A percentile compares a stretch with the other conserved stretches of the same genome.
Evolutionary conservation across 2,888 invertebrate genomes (phyloP).

Genomic region (Lithodes maja): DNA sequence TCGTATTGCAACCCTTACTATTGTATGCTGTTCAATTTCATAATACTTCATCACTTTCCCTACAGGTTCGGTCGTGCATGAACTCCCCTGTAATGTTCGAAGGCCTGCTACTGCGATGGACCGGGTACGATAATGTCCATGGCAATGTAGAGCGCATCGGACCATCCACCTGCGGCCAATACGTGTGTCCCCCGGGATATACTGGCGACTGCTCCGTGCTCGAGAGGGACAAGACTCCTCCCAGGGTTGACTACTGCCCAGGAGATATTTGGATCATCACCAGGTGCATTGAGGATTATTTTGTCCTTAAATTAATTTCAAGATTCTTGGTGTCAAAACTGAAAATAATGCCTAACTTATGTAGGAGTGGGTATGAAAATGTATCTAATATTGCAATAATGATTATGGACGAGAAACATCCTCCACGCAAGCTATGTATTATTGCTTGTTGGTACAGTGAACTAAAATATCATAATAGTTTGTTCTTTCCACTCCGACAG

Average conservation of each 20-base stretch:
- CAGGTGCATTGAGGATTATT: slow-evolving; percentile 75
- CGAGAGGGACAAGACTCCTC: slow-evolving; percentile 89
- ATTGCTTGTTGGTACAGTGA: too few relatives aligned
- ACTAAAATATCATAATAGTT: too few relatives aligned
- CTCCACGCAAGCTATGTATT: too few relatives aligned
- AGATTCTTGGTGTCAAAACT: background rate
- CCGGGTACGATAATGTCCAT: slow-evolving; percentile 90
- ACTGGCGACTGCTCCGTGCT: slow-evolving; percentile 91
- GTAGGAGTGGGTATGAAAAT: too few relatives aligned
- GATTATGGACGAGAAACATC: too few relatives aligned
- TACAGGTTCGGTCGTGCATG: slow-evolving; percentile 85
- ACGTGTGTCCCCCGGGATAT: slow-evolving; percentile 91
- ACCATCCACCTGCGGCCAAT: slow-evolving; percentile 93
- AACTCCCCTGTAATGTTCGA: slow-evolving; percentile 93
- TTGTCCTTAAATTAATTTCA: background rate
- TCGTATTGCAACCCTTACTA: too few relatives aligned
- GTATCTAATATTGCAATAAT: too few relatives aligned
- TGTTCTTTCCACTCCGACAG: background rate
- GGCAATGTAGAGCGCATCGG: slow-evolving; percentile 94
- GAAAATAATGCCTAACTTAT: too few relatives aligned
- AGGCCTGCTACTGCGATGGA: slow-evolving; percentile 91
- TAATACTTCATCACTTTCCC: background rate
- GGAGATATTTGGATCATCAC: slow-evolving; percentile 94
- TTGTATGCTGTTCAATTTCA: too few relatives aligned
- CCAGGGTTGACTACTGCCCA: slow-evolving; percentile 89